Conservation (phyloP, 2,888 invertebrate genomes). For the Psococerastis gibbosa region DNA sequence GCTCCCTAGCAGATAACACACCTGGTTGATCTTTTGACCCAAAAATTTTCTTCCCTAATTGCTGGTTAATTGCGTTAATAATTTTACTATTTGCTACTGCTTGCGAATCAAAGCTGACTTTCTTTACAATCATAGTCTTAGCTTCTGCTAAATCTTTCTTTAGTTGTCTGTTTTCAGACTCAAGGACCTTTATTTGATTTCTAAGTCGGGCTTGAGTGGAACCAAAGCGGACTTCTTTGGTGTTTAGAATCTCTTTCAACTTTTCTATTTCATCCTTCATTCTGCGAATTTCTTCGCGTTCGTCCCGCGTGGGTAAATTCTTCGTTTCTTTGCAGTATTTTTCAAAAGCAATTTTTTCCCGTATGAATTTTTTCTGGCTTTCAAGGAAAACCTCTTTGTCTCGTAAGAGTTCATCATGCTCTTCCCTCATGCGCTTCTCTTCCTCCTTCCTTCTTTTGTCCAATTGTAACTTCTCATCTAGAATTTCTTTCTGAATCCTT, state of each 20-base stretch:
- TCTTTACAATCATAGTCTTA: background rate
- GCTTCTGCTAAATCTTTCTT: background rate
- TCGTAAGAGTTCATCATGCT: background rate
- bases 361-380: background rate
- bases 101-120: background rate
- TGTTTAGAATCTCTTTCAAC: background rate
- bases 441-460: background rate
- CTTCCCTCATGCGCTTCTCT: background rate
- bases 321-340: background rate
- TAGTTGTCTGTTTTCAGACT: background rate
- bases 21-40: background rate
- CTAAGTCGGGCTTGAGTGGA: background rate
- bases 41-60: background rate
- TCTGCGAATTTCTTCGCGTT: background rate
- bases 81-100: background rate
- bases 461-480: background rate
- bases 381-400: background rate
- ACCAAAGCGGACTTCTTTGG: background rate
- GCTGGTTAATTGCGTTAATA: background rate
- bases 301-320: background rate
- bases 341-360: background rate
- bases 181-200: background rate
- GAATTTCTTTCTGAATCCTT: background rate
- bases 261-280: background rate
- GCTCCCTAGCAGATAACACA: background rate